Conservation (phyloP, 2,888 invertebrate genomes). For the Hirtodrosophila cameraria region DNA sequence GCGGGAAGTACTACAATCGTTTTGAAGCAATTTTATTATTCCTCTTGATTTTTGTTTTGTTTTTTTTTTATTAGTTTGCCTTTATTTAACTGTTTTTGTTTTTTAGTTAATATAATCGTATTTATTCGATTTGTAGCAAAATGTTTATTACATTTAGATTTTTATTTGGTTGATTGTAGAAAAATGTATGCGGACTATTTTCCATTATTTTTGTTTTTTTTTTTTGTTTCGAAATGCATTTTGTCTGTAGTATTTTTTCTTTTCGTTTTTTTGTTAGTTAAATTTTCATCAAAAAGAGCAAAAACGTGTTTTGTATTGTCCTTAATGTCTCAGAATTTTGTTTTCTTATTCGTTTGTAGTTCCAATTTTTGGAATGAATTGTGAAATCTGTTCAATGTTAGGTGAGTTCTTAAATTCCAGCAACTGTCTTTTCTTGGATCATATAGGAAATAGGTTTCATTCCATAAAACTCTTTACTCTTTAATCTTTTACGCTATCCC, state of each 20-base stretch:
- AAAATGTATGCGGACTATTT: conserved; percentile 61
- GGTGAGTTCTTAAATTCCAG: no score
- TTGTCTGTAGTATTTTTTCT: no score
- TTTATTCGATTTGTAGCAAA: conserved; percentile 68
- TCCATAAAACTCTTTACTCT: neutral
- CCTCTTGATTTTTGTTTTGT: conserved; percentile 13
- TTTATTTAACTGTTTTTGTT: conserved; percentile 10
- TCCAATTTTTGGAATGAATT: conserved; percentile 22
- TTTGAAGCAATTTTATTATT: conserved; percentile 60
- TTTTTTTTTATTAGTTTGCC: conserved; percentile 28
- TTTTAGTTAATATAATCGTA: conserved; percentile 55
- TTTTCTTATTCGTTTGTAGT: conserved; percentile 46
- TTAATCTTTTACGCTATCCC: no score
- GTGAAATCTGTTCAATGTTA: conserved; percentile 23
- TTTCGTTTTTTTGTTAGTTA: conserved; percentile 33
- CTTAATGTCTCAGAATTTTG: conserved; percentile 70
- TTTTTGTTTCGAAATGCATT: conserved; percentile 53
- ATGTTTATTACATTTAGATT: conserved; percentile 48
- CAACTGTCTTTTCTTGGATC: no score
- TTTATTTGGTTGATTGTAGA: conserved; percentile 67
- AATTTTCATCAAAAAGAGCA: conserved; percentile 66
- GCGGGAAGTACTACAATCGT: conserved; percentile 80
- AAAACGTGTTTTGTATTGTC: conserved; percentile 68
- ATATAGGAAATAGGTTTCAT: no score
- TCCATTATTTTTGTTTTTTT: conserved; percentile 27